phyloP scores from a whole-genome alignment of 2,113 vertebrate genomes.

The Cinclus cinclus region DNA sequence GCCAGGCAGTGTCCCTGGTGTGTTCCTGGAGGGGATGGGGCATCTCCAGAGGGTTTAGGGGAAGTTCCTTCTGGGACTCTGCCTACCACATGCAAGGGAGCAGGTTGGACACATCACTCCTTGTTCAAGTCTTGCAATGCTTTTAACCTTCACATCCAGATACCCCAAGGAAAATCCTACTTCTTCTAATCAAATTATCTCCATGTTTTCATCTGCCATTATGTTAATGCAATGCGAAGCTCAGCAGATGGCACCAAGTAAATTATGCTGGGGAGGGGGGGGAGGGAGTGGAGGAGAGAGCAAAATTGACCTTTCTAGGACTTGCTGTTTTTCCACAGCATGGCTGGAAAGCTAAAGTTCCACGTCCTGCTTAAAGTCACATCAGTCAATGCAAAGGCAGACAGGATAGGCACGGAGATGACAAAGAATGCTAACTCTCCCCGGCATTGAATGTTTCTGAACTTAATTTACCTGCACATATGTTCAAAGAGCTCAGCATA shows the following conservation, averaged over 20 bases:
- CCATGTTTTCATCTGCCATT: slow-evolving; percentile 75
- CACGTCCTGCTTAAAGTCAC: slow-evolving; percentile 1
- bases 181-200: slow-evolving; percentile 78
- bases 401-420: neutral
- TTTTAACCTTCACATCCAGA: slow-evolving; percentile 74
- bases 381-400: slow-evolving; percentile 28
- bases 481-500: slow-evolving; percentile 79
- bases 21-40: neutral
- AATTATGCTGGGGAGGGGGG: slow-evolving; percentile 63
- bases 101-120: neutral
- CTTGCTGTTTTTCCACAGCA: slow-evolving; percentile 63
- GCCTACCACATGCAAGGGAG: neutral
- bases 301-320: slow-evolving; percentile 76
- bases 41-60: neutral
- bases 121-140: slow-evolving; percentile 43
- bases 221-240: slow-evolving; percentile 74
- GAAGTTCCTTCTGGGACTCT: neutral
- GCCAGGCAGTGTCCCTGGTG: neutral
- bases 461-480: slow-evolving; percentile 81
- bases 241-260: slow-evolving; percentile 78
- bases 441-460: neutral
- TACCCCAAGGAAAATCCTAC: slow-evolving; percentile 49
- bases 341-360: slow-evolving; percentile 63
- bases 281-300: slow-evolving; percentile 28
- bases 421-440: neutral